phyloP scores from a whole-genome alignment of 1,140 invertebrate species.

The Neodiprion lecontei region DNA sequence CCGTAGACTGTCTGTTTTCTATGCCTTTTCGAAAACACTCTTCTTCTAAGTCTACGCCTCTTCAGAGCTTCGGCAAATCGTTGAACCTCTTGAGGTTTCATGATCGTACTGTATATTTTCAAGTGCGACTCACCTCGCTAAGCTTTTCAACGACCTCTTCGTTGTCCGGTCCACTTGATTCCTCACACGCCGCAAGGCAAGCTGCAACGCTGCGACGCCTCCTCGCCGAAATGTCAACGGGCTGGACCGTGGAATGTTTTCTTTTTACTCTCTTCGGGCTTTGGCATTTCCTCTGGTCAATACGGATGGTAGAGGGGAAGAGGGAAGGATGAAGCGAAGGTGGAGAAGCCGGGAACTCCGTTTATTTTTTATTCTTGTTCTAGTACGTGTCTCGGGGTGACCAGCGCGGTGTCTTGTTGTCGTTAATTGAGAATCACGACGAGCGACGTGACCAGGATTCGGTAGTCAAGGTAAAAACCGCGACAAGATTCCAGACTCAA shows the following conservation, averaged over 20 bases:
- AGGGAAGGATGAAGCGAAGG: not conserved
- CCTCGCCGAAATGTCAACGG: not conserved
- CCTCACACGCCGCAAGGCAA: conserved; percentile 1
- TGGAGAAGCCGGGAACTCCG: conserved; percentile 25
- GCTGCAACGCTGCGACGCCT: conserved; percentile 1
- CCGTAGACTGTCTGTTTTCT: too few relatives aligned
- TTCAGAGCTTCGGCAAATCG: not conserved
- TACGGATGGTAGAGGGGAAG: not conserved
- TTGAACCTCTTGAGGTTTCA: not conserved
- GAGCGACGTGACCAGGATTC: conserved; percentile 45
- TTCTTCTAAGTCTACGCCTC: too few relatives aligned
- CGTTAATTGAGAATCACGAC: conserved; percentile 52
- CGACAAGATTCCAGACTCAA: not conserved
- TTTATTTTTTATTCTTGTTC: conserved; percentile 42
- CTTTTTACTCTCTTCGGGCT: conserved; percentile 3
- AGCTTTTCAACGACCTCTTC: not conserved
- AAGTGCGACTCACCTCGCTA: not conserved
- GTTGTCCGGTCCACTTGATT: conserved; percentile 2
- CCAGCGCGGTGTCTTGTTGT: conserved; percentile 11
- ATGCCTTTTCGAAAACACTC: too few relatives aligned
- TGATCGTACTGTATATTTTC: not conserved
- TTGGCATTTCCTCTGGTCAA: conserved; percentile 13
- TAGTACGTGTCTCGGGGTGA: conserved; percentile 27
- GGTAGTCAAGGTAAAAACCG: not conserved
- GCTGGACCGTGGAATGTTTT: not conserved